Evolutionary conservation across 2,888 invertebrate species (phyloP), one percentile per base, ranked within the genome.

Genomic region (Agonopterix subpropinquella): DNA sequence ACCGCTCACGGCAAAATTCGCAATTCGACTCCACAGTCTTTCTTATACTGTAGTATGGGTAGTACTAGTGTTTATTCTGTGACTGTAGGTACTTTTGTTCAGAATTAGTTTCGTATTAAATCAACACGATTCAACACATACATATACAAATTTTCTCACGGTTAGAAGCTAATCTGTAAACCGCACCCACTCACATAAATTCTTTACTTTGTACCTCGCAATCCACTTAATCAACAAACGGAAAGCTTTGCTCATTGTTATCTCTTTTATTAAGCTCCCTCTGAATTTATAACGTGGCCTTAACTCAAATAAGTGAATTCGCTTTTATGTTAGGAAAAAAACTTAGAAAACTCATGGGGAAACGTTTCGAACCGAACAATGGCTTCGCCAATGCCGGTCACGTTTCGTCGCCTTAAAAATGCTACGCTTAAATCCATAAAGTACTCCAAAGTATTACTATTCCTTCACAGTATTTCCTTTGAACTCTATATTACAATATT

Each of bases 351-450:
- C 42, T 11, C 11, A 11, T 45, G 37, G 28, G 37, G 37, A 47
- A 37, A 36, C 39, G 47, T 62, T 67, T 66, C 59, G 64, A 59
- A 76, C 72, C 73, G 78, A 83, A 86, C 84, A 87, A 85, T 83
- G 82, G 73, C 42, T 62, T 76, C 67, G 53, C 58, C 63, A 60
- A 85, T 76, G 75, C 86, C 51, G 70, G 76, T 79, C 87, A 87
- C 87, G 86, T 86, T 67, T 70, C 70, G 75, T 78, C 81, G 80
- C 81, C 85, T 85, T 86, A 84, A 85, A 85, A 86, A 84, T 83
- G 79, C 80, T 76, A 65, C 80, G 77, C 76, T 82, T 80, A 82
- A 86, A 82, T 84, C 82, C 73, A 85, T 84, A 82, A 81, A 85
- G 80, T 81, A 83, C 78, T 77, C 65, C 67, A 69, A 77, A 78